Percentiles rank a stretch among this genome's conserved stretches.
phyloP scores from a whole-genome alignment of 2,888 invertebrate genomes.

The Idaea aversata region DNA sequence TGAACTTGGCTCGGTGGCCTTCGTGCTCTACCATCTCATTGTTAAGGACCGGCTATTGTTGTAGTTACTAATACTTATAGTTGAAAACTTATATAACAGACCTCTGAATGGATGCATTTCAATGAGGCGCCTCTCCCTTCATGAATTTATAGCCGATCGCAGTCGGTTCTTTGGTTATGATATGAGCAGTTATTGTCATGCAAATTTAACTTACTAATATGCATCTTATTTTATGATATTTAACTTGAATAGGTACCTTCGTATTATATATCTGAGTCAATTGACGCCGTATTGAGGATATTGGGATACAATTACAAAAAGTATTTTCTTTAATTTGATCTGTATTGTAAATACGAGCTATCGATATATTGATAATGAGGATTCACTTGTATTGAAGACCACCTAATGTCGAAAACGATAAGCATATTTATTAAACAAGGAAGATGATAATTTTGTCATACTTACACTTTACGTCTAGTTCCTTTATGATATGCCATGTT shows the following conservation, averaged over 20 bases:
- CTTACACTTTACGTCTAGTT: not conserved
- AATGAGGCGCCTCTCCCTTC: slow-evolving; percentile 1
- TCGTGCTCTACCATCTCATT: slow-evolving; percentile 58
- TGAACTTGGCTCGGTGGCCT: slow-evolving; percentile 72
- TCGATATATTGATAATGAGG: not conserved
- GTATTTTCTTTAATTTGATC: not conserved
- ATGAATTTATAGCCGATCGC: not conserved
- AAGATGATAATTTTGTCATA: not conserved
- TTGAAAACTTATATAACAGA: slow-evolving; percentile 3
- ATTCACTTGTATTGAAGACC: not conserved
- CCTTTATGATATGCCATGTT: not conserved
- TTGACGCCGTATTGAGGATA: not conserved
- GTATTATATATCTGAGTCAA: not conserved
- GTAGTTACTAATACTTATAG: slow-evolving; percentile 24
- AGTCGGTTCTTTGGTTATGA: not conserved
- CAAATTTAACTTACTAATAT: not conserved
- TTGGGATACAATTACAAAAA: not conserved
- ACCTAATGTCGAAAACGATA: not conserved
- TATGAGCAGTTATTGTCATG: not conserved
- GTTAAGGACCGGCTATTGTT: slow-evolving; percentile 44
- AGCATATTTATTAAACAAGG: not conserved
- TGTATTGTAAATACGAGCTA: not conserved
- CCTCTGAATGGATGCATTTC: slow-evolving; percentile 1
- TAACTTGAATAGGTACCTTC: not conserved
- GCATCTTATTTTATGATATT: not conserved